A percentile compares a stretch with the other conserved stretches of the same genome.
phyloP scores from a whole-genome alignment of 2,113 vertebrate species.

The Odontophorus gujanensis region DNA sequence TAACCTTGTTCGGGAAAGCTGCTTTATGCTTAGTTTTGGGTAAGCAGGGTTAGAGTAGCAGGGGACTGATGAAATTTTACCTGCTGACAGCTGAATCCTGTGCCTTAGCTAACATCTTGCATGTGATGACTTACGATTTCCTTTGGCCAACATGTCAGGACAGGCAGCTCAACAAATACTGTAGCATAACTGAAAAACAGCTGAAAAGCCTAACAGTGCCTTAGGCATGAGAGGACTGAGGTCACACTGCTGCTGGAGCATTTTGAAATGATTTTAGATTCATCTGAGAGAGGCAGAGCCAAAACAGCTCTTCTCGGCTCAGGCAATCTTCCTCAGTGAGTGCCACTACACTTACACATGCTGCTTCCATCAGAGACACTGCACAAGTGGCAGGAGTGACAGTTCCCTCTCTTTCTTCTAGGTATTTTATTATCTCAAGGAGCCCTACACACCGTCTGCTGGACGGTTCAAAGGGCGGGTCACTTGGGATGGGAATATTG shows the following conservation, averaged over 20 bases:
- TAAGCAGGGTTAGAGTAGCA: neutral
- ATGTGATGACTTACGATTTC: neutral
- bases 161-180: no score
- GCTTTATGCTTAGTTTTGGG: neutral
- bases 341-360: accelerated
- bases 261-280: neutral
- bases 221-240: neutral
- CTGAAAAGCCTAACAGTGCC: neutral
- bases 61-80: neutral
- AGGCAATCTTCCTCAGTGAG: accelerated
- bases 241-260: neutral
- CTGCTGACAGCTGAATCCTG: neutral
- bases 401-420: conserved; percentile 16
- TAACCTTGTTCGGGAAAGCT: neutral
- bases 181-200: neutral
- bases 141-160: neutral
- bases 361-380: neutral
- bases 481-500: conserved; percentile 87
- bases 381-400: accelerated
- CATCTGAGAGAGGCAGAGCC: neutral
- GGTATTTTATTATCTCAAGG: conserved; percentile 87
- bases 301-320: no score
- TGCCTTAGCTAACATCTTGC: neutral
- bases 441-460: conserved; percentile 68
- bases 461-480: conserved; percentile 85